A percentile compares a stretch with the other conserved stretches of the same genome.
These are phyloP conservation scores for Psittacula derbiana DNA, from an alignment of 2,797 vertebrate species.

Conservation along the genomic window DNA sequence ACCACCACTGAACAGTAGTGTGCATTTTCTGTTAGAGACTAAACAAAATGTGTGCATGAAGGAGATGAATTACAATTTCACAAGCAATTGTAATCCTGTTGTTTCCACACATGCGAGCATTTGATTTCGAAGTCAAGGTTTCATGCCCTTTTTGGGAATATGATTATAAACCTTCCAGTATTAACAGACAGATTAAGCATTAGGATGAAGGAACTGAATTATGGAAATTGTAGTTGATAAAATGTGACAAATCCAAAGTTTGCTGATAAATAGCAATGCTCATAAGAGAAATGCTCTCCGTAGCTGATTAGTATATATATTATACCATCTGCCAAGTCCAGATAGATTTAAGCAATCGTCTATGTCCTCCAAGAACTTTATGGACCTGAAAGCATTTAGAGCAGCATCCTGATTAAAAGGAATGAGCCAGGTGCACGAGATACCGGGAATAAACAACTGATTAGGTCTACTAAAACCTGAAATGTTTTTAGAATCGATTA, in stretches of 20 bases:
- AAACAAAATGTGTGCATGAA: background rate
- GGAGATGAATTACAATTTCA: background rate
- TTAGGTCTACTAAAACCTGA: background rate
- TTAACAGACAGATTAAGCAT: background rate
- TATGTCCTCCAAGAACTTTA: background rate
- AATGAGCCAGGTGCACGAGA: background rate
- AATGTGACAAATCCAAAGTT: background rate
- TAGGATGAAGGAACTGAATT: background rate
- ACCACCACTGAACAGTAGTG: background rate
- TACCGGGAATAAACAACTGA: background rate
- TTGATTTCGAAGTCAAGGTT: background rate
- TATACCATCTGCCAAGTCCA: constrained; percentile 8
- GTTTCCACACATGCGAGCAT: background rate
- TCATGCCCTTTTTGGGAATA: background rate
- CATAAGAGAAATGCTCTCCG: background rate
- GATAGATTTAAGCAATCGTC: background rate
- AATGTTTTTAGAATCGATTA: background rate
- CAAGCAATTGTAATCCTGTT: background rate
- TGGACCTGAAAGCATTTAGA: background rate
- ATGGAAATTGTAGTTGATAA: background rate
- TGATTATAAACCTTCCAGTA: background rate
- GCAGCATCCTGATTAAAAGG: background rate
- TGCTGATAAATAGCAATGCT: background rate
- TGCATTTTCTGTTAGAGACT: background rate
- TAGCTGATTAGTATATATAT: background rate